A percentile compares a stretch with the other conserved stretches of the same genome.
These are phyloP conservation scores for Ahaetulla prasina DNA, from an alignment of 2,113 vertebrate species.

Conservation along the genomic window DNA sequence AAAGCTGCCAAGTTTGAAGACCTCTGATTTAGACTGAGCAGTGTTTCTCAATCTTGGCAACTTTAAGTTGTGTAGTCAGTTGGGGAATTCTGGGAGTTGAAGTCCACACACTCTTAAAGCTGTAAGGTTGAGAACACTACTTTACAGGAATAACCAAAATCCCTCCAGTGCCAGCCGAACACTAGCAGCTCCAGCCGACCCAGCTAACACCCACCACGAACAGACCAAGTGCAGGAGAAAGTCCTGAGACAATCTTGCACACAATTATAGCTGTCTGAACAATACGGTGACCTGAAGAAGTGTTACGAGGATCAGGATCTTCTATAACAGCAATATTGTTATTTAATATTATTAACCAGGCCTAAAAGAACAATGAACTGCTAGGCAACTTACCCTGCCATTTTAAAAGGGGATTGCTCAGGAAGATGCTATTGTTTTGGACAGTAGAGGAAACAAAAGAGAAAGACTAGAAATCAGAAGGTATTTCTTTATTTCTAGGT, in stretches of 20 bases:
- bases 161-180: not conserved
- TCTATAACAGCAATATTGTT: not conserved
- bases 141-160: not conserved
- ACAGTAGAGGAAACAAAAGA: not conserved
- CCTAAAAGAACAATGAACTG: not conserved
- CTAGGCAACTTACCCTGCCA: not conserved
- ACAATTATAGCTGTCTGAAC: not conserved
- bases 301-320: not conserved
- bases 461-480: conserved; percentile 25
- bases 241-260: not conserved
- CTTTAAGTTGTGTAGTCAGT: not conserved
- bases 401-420: conserved; percentile 10
- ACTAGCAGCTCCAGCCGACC: not conserved
- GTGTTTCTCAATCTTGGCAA: not conserved
- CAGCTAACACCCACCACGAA: not conserved
- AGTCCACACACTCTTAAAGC: not conserved
- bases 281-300: not conserved
- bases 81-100: not conserved
- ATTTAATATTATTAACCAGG: not conserved
- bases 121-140: not conserved
- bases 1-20: too few species aligned
- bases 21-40: too few species aligned
- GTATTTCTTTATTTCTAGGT: conserved; percentile 35
- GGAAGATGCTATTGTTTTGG: not conserved
- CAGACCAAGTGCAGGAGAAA: not conserved